These are phyloP conservation scores for Ictalurus furcatus DNA, from an alignment of 2,113 vertebrate species.

Conservation along the genomic window DNA sequence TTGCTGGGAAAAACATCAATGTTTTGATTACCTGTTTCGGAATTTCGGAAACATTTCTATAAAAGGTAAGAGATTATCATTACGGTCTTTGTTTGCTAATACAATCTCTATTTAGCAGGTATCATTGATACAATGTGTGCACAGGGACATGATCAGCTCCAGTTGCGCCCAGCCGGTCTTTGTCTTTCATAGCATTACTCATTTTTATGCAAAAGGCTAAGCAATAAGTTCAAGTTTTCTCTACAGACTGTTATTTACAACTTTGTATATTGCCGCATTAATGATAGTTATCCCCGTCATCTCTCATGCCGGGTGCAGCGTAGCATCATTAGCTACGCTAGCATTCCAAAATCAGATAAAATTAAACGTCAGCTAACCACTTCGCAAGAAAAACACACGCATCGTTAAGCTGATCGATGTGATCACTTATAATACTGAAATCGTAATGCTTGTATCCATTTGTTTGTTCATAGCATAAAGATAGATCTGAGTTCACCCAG, in stretches of 20 bases:
- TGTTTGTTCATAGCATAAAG: slow-evolving; percentile 13
- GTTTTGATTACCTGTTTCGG: slow-evolving; percentile 28
- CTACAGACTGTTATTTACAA: not conserved
- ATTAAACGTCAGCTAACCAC: not conserved
- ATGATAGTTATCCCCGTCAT: slow-evolving; percentile 31
- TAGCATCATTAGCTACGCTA: slow-evolving; percentile 11
- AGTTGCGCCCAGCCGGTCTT: not conserved
- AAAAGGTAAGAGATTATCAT: slow-evolving; percentile 44
- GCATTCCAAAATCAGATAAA: not conserved
- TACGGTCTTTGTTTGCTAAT: slow-evolving; percentile 11
- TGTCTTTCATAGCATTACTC: slow-evolving; percentile 11
- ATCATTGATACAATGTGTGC: slow-evolving; percentile 37
- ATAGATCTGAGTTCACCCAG: not conserved
- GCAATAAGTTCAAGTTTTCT: not conserved
- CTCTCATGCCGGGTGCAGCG: slow-evolving; percentile 31
- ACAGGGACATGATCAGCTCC: not conserved
- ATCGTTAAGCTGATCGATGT: not conserved
- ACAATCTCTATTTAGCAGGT: slow-evolving; percentile 48
- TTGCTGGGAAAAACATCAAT: slow-evolving; percentile 28
- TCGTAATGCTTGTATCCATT: not conserved
- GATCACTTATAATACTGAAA: not conserved
- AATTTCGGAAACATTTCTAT: slow-evolving; percentile 10
- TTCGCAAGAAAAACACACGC: not conserved
- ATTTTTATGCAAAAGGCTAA: not conserved
- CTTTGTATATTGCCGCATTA: slow-evolving; percentile 6